phyloP scores from a whole-genome alignment of 2,797 vertebrate species.

The Bradypodion ventrale region DNA sequence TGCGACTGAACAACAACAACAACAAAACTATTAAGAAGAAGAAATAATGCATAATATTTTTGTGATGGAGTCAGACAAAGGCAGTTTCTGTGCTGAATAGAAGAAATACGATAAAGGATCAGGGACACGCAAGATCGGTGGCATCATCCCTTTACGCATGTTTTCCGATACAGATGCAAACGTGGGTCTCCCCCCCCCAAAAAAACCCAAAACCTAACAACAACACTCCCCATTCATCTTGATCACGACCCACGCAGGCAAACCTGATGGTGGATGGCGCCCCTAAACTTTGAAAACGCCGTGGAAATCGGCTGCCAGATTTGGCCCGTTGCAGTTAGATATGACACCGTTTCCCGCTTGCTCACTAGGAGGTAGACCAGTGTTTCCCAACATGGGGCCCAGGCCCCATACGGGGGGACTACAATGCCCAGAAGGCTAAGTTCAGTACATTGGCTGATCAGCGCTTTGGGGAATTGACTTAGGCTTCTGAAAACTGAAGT shows the following conservation, averaged over 20 bases:
- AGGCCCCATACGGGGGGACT: no score
- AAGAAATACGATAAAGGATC: slow-evolving; percentile 17
- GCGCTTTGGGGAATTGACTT: no score
- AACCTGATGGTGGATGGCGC: neutral
- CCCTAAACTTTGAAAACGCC: slow-evolving; percentile 45
- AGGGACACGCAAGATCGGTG: neutral
- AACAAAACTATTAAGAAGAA: slow-evolving; percentile 88
- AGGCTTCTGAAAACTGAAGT: no score
- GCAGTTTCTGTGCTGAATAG: slow-evolving; percentile 84
- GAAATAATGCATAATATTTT: slow-evolving; percentile 94
- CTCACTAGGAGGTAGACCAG: no score
- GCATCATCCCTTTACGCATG: neutral
- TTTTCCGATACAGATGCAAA: slow-evolving; percentile 28
- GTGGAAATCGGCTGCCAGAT: slow-evolving; percentile 74
- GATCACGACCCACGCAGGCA: no score
- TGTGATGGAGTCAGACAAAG: slow-evolving; percentile 91
- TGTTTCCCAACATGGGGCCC: no score
- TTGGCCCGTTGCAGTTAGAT: slow-evolving; percentile 74
- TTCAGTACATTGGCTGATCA: no score
- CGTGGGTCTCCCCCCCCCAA: no score
- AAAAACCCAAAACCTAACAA: no score
- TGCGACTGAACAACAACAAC: no score
- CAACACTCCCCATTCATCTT: neutral
- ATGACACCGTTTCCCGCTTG: slow-evolving; percentile 74
- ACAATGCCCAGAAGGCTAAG: no score